Conservation (phyloP, 1,140 invertebrate genomes). For the Lutraria rhynchaena region DNA sequence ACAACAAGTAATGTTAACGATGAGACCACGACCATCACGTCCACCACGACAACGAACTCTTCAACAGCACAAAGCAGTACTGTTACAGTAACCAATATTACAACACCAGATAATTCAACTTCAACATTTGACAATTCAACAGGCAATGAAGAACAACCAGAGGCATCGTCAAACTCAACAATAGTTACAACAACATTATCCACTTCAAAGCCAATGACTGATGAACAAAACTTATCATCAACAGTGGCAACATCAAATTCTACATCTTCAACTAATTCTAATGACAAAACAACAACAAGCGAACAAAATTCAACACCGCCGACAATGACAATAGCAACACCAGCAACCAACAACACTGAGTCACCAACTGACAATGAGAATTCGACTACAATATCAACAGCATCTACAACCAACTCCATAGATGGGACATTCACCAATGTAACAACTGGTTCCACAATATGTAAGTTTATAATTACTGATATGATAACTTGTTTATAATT, state of each 20-base stretch:
- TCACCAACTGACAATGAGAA: no score
- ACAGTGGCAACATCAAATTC: constrained; percentile 8
- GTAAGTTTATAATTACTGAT: no score
- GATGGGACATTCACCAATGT: no score
- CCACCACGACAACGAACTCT: neutral
- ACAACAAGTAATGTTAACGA: constrained; percentile 40
- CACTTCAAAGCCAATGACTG: neutral
- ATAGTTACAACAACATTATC: constrained; percentile 1
- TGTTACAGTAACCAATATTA: neutral
- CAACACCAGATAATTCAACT: neutral
- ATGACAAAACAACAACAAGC: neutral
- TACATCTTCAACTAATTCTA: no score
- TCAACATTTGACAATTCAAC: neutral
- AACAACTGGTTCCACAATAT: no score
- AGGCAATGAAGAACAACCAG: no score
- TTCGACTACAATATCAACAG: no score
- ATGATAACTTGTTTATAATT: no score
- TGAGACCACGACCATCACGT: constrained; percentile 13
- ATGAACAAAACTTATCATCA: neutral
- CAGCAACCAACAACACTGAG: no score
- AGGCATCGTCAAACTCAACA: no score
- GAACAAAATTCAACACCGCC: neutral
- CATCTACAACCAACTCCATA: no score
- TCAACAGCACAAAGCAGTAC: neutral
- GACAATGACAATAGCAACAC: neutral